Conservation (phyloP, 2,888 invertebrate genomes). For the Timema podura region DNA sequence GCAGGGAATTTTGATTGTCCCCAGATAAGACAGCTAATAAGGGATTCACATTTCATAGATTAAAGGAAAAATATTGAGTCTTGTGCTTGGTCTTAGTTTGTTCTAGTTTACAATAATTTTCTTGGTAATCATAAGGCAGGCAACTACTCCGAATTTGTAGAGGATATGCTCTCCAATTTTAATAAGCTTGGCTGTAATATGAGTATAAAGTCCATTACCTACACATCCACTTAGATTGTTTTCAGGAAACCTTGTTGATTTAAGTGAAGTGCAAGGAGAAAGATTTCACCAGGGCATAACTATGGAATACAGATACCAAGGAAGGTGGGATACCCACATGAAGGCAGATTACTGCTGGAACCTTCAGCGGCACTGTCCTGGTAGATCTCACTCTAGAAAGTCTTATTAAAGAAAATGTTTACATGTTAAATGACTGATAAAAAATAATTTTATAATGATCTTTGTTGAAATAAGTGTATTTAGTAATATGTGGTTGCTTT, state of each 20-base stretch:
- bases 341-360: no score
- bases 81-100: constrained; percentile 12
- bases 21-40: background rate
- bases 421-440: no score
- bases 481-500: no score
- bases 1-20: constrained; percentile 2
- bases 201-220: constrained; percentile 42
- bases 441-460: no score
- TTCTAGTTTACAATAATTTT: constrained; percentile 24
- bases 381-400: no score
- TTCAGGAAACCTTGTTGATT: constrained; percentile 41
- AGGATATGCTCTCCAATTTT: constrained; percentile 1
- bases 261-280: constrained; percentile 42
- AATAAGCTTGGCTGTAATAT: constrained; percentile 38
- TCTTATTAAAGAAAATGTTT: no score
- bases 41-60: background rate
- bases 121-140: constrained; percentile 16
- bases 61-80: background rate
- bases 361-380: no score
- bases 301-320: no score
- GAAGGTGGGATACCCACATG: no score
- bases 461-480: no score
- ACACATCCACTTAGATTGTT: constrained; percentile 40
- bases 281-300: background rate
- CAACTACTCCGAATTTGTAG: background rate